phyloP scores from a whole-genome alignment of 2,113 vertebrate genomes.

The Actinemys pallida region DNA sequence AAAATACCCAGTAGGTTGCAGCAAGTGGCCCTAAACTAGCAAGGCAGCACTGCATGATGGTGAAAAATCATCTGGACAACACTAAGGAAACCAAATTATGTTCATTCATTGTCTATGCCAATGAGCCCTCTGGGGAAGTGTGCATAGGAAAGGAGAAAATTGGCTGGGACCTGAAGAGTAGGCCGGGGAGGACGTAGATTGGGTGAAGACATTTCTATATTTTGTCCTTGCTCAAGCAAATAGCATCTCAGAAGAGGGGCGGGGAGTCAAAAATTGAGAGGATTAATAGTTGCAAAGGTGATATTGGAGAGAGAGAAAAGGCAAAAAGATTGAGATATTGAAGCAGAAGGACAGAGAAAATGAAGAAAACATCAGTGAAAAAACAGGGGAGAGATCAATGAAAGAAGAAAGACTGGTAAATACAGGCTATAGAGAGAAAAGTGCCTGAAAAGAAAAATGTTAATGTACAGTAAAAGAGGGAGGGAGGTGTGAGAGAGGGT shows the following conservation, averaged over 20 bases:
- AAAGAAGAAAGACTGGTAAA: not conserved
- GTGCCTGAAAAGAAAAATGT: not conserved
- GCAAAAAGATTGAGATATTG: not conserved
- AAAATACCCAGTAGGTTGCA: not conserved
- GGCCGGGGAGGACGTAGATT: not conserved
- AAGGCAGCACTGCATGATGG: not conserved
- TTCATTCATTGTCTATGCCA: not conserved
- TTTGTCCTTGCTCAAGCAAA: not conserved
- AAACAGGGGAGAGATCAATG: not conserved
- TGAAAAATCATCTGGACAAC: not conserved
- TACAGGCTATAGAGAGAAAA: not conserved
- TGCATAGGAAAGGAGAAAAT: not conserved
- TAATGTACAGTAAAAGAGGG: constrained; percentile 2
- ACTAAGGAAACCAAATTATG: not conserved
- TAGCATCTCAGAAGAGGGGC: rapidly evolving
- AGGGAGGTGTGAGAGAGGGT: not conserved
- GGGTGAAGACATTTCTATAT: not conserved
- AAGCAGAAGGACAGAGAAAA: not conserved
- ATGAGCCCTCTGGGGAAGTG: not conserved
- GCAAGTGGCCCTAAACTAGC: not conserved
- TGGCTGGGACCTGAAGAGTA: not conserved
- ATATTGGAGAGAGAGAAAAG: not conserved
- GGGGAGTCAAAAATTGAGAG: not conserved
- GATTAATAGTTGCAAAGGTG: not conserved
- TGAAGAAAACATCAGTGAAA: not conserved